These are phyloP conservation scores for Philopedon plagiatum DNA, from an alignment of 2,888 invertebrate genomes.

Conservation along the genomic window DNA sequence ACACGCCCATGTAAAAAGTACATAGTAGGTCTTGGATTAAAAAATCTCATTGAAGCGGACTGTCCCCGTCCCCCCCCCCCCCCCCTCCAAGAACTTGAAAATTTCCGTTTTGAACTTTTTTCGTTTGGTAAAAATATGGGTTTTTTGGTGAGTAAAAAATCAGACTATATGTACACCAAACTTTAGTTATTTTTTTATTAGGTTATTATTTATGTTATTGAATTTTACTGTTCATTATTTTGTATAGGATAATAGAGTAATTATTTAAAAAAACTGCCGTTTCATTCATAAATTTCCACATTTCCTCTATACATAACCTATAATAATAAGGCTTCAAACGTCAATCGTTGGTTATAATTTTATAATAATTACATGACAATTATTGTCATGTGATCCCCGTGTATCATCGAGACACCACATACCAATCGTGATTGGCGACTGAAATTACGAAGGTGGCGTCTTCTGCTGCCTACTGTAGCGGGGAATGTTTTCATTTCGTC, in stretches of 20 bases:
- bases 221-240: conserved; percentile 21
- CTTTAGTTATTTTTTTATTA: conserved; percentile 21
- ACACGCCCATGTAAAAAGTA: not conserved
- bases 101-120: not conserved
- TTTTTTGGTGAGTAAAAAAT: conserved; percentile 17
- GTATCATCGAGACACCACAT: no score
- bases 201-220: conserved; percentile 31
- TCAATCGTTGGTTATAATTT: no score
- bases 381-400: no score
- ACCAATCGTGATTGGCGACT: no score
- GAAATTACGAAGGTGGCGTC: no score
- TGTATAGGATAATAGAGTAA: conserved; percentile 28
- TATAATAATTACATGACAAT: no score
- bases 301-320: no score
- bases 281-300: no score
- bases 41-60: not conserved
- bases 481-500: no score
- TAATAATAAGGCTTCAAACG: no score
- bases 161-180: conserved; percentile 20
- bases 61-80: no score
- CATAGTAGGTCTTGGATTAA: not conserved
- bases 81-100: conserved; percentile 1
- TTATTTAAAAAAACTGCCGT: conserved; percentile 14
- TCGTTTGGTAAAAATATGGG: not conserved
- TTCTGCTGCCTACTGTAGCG: no score